phyloP scores from a whole-genome alignment of 2,888 invertebrate species.

The Leptinotarsa rubiginosa region DNA sequence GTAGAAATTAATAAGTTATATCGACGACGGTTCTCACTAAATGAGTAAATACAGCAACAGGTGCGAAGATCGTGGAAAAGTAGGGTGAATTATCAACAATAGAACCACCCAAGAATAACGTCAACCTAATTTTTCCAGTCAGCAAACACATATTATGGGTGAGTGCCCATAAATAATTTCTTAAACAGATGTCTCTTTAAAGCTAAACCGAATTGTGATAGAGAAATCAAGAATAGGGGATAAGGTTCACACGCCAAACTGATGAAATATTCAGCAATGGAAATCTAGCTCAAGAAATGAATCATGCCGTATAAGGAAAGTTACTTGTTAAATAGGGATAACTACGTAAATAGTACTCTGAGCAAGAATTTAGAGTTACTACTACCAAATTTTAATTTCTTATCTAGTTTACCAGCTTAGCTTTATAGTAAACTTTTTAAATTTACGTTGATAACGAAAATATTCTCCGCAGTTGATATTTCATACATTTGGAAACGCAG shows the following conservation, averaged over 20 bases:
- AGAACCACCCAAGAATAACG: conserved; percentile 6
- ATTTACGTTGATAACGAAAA: no score
- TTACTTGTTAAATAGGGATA: no score
- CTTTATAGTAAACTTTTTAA: no score
- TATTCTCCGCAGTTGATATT: no score
- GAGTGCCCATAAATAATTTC: conserved; percentile 1
- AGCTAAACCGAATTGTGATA: not conserved
- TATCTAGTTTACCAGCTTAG: no score
- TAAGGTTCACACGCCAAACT: conserved; percentile 1
- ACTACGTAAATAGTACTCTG: no score
- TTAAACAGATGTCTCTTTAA: not conserved
- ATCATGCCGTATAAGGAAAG: no score
- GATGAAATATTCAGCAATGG: not conserved
- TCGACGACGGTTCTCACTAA: not conserved
- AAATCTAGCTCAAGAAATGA: no score
- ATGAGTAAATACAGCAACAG: not conserved
- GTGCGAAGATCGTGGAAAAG: not conserved
- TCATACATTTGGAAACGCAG: no score
- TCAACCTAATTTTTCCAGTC: conserved; percentile 13
- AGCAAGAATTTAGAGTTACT: no score
- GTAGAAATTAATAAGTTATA: no score
- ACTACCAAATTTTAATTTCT: no score
- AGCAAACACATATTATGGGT: not conserved
- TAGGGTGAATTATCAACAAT: conserved; percentile 11
- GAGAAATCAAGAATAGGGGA: not conserved